Percentiles rank a stretch among this genome's conserved stretches.
phyloP scores from a whole-genome alignment of 2,888 invertebrate species.

The Mactromeris polynyma region DNA sequence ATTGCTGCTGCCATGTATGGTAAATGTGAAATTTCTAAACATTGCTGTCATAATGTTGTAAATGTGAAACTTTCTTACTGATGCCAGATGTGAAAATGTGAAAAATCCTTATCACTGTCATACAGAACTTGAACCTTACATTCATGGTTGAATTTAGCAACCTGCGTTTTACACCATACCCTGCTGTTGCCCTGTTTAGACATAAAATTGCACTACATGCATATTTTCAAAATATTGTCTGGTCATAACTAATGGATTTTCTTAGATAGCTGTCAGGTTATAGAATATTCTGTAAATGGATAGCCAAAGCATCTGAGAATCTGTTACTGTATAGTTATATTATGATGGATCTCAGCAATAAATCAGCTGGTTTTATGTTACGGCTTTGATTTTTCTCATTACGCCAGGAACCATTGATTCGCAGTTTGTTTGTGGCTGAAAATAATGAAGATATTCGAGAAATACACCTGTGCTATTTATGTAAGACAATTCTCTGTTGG shows the following conservation, averaged over 20 bases:
- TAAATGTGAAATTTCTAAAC: no score
- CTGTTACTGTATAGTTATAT: background rate
- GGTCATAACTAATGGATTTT: background rate
- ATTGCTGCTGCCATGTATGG: no score
- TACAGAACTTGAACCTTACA: no score
- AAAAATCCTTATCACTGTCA: no score
- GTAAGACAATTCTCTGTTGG: no score
- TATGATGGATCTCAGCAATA: background rate
- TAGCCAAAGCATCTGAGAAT: background rate
- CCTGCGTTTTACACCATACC: background rate
- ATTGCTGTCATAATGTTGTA: no score
- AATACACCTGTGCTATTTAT: no score
- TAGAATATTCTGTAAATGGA: background rate
- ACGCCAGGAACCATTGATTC: background rate
- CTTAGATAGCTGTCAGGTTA: background rate
- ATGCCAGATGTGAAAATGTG: no score
- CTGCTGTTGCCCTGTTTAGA: background rate
- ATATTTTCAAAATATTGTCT: background rate
- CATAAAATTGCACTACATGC: background rate
- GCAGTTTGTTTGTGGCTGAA: background rate
- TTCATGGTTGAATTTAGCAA: background rate
- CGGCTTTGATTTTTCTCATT: background rate
- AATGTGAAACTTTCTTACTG: no score
- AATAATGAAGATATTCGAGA: no score
- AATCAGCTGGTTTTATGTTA: no score